Evolutionary conservation across 1,140 invertebrate species (phyloP), one percentile per base, ranked within the genome.

Genomic region (Scaptomyza pallida): DNA sequence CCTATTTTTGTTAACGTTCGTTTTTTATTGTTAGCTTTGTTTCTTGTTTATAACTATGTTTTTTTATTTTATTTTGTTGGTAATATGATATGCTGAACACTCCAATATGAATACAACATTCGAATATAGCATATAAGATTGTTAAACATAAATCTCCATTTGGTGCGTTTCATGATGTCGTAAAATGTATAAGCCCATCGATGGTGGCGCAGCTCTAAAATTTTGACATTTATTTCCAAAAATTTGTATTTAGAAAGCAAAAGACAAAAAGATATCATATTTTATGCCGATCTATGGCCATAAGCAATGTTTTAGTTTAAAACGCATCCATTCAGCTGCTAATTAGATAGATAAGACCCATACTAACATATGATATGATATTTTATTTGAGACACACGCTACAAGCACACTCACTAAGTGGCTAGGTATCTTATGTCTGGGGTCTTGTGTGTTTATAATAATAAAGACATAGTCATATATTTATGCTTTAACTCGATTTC

Each of bases 381-480:
- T 48, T 72, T 68, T 60, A 68, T 72, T 61, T 60, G 44, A 55
- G 50, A 68, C 55, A 60, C 70, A 59, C 63, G 70, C 48, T 61
- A 9, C 13, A 33, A 10, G n/a, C 55, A 4, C 19, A 12, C 48
- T 33, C 12, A 15, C 59, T 15, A 10, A n/a, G 6, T 23, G 15
- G 12, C 41, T 19, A 63, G 65, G 50, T 57, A 23, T 44, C 41
- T 44, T 44, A 16, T 45, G 60, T 63, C 44, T 60, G 61, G 67
- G 64, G 68, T 67, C 51, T 56, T 68, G 19, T 56, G 61, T 69
- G 56, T 41, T 62, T 86, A 86, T 71, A 77, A 75, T 88, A 88
- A 88, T 88, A 78, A 88, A 88, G 82, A 75, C 82, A 88, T 88
- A 82, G 83, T 63, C 75, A 81, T 88, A 75, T 88, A 75, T 88